A percentile compares a stretch with the other conserved stretches of the same genome.
Conservation (phyloP, 1,140 invertebrate species). For the Drosophila prosaltans region DNA sequence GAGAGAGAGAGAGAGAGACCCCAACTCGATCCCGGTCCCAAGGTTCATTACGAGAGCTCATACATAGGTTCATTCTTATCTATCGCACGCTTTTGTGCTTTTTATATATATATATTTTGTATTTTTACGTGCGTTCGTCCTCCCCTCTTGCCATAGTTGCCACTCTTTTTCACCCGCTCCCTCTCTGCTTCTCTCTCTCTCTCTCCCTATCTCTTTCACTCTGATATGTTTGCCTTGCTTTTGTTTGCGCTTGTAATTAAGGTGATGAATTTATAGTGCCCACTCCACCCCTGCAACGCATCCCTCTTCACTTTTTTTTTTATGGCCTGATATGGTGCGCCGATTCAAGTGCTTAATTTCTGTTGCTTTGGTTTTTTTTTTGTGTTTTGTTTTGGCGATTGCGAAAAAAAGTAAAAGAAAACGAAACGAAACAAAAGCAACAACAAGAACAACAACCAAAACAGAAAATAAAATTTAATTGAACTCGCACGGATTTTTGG, state of each 20-base stretch:
- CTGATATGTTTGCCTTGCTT: slow-evolving; percentile 17
- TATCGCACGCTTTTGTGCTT: slow-evolving; percentile 54
- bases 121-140: slow-evolving; percentile 44
- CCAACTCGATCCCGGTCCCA: slow-evolving; percentile 38
- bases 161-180: neutral
- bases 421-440: slow-evolving; percentile 1
- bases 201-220: neutral
- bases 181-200: slow-evolving; percentile 8
- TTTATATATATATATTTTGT: neutral
- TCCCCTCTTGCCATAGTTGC: neutral
- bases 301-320: slow-evolving; percentile 7
- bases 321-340: slow-evolving; percentile 46
- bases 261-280: slow-evolving; percentile 72
- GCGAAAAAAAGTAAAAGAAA: slow-evolving; percentile 6
- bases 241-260: slow-evolving; percentile 70
- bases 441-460: slow-evolving; percentile 14
- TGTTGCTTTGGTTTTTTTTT: slow-evolving; percentile 43
- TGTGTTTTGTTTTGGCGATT: slow-evolving; percentile 29
- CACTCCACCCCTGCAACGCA: neutral
- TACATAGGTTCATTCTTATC: slow-evolving; percentile 71
- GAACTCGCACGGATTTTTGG: slow-evolving; percentile 48
- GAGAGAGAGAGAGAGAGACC: slow-evolving; percentile 12
- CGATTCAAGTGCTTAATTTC: slow-evolving; percentile 44
- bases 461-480: slow-evolving; percentile 53
- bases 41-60: slow-evolving; percentile 60